These are phyloP conservation scores for Brachionus koreanus DNA, from an alignment of 1,140 invertebrate genomes.

Conservation along the genomic window DNA sequence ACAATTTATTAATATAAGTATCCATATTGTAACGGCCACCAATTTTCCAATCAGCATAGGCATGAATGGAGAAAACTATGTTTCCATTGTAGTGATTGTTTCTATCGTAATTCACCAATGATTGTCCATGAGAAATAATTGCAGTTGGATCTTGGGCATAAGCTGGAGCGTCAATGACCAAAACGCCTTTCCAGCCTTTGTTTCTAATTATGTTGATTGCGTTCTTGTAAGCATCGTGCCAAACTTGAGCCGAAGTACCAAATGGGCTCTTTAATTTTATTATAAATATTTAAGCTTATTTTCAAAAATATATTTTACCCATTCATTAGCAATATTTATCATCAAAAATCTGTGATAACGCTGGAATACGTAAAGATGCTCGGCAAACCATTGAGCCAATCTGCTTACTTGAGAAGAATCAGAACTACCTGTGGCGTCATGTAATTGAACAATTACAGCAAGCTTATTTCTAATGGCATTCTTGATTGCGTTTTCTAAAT, in stretches of 20 bases:
- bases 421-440: conserved; percentile 17
- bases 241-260: neutral
- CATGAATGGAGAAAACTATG: conserved; percentile 11
- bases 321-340: conserved; percentile 23
- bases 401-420: neutral
- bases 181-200: conserved; percentile 18
- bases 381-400: conserved; percentile 17
- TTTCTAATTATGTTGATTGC: conserved; percentile 5
- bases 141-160: conserved; percentile 2
- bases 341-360: neutral
- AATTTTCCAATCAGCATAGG: conserved; percentile 9
- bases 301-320: neutral
- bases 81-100: neutral
- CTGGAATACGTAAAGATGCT: neutral
- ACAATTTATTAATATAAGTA: neutral
- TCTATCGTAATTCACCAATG: conserved; percentile 3
- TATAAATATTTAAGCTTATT: neutral
- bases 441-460: conserved; percentile 31
- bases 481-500: conserved; percentile 28
- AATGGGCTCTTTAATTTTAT: neutral
- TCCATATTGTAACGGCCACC: neutral
- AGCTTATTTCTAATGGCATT: conserved; percentile 1
- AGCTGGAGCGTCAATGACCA: neutral
- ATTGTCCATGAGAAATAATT: neutral
- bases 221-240: conserved; percentile 3